phyloP scores from a whole-genome alignment of 2,888 invertebrate genomes.

The Villa cingulata region DNA sequence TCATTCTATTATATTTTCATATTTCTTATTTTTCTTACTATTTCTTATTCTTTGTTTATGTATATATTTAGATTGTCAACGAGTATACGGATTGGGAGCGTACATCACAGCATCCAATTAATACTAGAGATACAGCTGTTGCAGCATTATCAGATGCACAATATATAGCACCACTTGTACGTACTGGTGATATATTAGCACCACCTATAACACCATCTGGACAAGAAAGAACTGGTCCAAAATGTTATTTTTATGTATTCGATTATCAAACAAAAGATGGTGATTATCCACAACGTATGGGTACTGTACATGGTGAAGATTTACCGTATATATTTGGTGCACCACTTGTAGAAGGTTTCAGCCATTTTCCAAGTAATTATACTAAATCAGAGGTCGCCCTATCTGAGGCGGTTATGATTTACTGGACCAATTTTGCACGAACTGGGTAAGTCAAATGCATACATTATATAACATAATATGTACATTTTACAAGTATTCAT shows the following conservation, averaged over 20 bases:
- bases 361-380: constrained; percentile 77
- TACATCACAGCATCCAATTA: constrained; percentile 78
- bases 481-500: too few species aligned
- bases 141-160: constrained; percentile 88
- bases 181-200: constrained; percentile 68
- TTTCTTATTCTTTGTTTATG: too few species aligned
- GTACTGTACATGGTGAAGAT: constrained; percentile 86
- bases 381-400: constrained; percentile 74
- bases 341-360: constrained; percentile 66
- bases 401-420: constrained; percentile 76
- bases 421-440: constrained; percentile 76
- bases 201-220: constrained; percentile 46
- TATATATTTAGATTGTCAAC: constrained; percentile 47
- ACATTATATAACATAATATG: background rate
- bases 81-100: constrained; percentile 97
- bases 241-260: constrained; percentile 80
- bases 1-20: too few species aligned
- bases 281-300: constrained; percentile 82
- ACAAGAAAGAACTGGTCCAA: constrained; percentile 49
- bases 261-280: constrained; percentile 85
- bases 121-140: constrained; percentile 76
- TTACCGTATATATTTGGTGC: constrained; percentile 84
- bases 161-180: constrained; percentile 80
- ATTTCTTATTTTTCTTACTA: too few species aligned
- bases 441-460: constrained; percentile 57